Evolutionary conservation across 35 echinoderm and acorn worm genomes (phyloP).

Genomic region (Ophiothrix spiculata): DNA sequence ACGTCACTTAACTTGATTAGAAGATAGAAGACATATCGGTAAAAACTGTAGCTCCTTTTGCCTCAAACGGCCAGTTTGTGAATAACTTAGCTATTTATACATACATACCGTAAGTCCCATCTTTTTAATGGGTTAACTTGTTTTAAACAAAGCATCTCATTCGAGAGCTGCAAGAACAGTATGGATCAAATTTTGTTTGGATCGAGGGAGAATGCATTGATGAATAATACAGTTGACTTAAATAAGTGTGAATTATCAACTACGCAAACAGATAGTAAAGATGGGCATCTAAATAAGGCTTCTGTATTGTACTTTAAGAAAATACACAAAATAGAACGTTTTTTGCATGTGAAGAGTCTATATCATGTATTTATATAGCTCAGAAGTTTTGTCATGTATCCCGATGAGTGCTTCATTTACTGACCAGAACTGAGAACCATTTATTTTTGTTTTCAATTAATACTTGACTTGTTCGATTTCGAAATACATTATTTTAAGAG

Average conservation of each 20-base stretch:
- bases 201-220: background rate
- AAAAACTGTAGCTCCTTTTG: background rate
- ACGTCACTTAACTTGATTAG: background rate
- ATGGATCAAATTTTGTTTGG: conserved; percentile 12
- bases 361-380: too few relatives aligned
- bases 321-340: too few relatives aligned
- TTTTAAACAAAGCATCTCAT: background rate
- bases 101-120: background rate
- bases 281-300: background rate
- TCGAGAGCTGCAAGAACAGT: background rate
- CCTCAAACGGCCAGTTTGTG: background rate
- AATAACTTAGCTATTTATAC: background rate
- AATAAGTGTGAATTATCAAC: too few relatives aligned
- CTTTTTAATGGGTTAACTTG: background rate
- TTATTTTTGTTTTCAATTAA: too few relatives aligned
- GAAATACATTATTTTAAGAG: too few relatives aligned
- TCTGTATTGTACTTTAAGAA: too few relatives aligned
- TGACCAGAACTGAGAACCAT: too few relatives aligned
- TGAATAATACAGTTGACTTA: conserved; percentile 5
- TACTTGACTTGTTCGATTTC: too few relatives aligned
- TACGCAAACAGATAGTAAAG: background rate
- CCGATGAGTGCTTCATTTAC: too few relatives aligned
- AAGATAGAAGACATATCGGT: background rate
- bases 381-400: too few relatives aligned
- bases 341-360: too few relatives aligned